Base-by-base conservation (phyloP, 1,140 invertebrate genomes). In the Charaxes varanes region DNA sequence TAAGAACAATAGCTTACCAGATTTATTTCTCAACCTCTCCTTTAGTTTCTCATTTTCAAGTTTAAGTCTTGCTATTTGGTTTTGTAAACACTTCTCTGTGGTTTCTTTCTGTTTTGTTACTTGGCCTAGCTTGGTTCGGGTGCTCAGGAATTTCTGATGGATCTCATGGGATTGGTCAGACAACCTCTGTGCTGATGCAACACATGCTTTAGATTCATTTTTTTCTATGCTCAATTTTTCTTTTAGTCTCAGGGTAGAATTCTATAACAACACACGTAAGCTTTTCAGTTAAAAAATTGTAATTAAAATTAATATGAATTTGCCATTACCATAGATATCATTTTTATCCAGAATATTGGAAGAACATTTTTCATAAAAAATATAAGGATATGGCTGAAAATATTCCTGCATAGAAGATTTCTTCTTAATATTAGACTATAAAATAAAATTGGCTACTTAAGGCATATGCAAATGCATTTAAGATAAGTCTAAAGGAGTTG, bases 171-270 rank as follows among this genome's bases (percentile, higher is more conserved):
- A 77, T 23, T 63, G 64, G 26, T 80, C 72, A 8, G 78, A 63
- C 6, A 79, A 56, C 37, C 65, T 68, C 30, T 78, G 78, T 5
- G 78, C 73, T 23, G 73, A 66, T 15, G 72, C 72, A 14, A 80
- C 63, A 64, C 78, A 83, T 7, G 76, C 66, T 45, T 57, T 69
- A 0, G 74, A 62, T 53, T 79, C 73, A 66, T 76, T 78, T 42
- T 78, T 74, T 41, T 80, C 76, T 16, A 26, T 33, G 27, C 37
- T 66, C 15, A 79, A 40, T 41, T 73, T 79, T 6, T 79, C 62
- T 50, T 77, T 78, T 8, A 74, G 38, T 40, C 40, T 68, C 22
- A 35, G 38, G 0, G 71, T 22, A 19, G 52, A 32, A 12, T 32
- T 46, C 77, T 81, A 21, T 21, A 61, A 62, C n/a, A n/a, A n/a